These are phyloP conservation scores for Parauchenoglanis ngamensis DNA, from an alignment of 2,797 vertebrate species.

Conservation along the genomic window DNA sequence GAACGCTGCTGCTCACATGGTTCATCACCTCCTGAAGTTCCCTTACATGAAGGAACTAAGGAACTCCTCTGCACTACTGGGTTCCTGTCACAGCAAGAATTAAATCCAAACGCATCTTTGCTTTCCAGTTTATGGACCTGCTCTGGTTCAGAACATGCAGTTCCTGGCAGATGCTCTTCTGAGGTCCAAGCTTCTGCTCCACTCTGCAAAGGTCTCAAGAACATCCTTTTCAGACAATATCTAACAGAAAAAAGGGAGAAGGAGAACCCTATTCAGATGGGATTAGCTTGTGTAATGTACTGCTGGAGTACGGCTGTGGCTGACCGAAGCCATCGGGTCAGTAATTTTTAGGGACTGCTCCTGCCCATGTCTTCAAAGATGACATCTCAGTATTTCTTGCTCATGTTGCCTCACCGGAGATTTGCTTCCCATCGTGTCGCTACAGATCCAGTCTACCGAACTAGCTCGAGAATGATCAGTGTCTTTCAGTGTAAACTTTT, in stretches of 20 bases:
- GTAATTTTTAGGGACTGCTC: not conserved
- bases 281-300: not conserved
- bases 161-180: not conserved
- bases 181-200: not conserved
- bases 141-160: not conserved
- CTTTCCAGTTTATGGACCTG: not conserved
- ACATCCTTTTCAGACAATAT: not conserved
- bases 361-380: not conserved
- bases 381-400: not conserved
- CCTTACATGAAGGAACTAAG: not conserved
- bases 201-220: not conserved
- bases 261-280: not conserved
- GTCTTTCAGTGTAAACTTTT: not conserved
- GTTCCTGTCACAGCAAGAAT: not conserved
- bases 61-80: not conserved
- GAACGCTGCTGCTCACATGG: not conserved
- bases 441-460: too few relatives aligned
- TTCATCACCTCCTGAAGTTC: not conserved
- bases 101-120: not conserved
- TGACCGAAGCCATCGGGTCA: not conserved
- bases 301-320: not conserved
- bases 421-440: too few relatives aligned
- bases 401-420: not conserved
- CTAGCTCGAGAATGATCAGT: too few relatives aligned
- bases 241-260: not conserved